Base-by-base conservation (phyloP, 1,140 invertebrate species). In the Magallana angulata region DNA sequence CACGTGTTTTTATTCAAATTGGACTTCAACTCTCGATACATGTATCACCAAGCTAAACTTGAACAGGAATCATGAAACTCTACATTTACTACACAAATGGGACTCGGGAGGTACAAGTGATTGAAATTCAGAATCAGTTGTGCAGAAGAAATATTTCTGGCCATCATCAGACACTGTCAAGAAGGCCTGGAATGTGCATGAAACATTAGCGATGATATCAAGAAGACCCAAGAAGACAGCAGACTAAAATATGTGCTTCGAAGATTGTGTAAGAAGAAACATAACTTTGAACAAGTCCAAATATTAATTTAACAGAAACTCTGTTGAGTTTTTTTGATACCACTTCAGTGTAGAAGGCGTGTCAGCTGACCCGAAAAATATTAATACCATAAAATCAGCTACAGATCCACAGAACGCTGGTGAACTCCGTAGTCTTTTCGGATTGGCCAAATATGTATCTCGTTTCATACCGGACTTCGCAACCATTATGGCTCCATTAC, bases 41-140 rank as follows among this genome's bases (percentile, higher is more conserved):
- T 91, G 48, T 90, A 85, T 57, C 88, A 90, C 59, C 88, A n/a
- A n/a, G n/a, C 85, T 4, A 85, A 91, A 57, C 71, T 90, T 0
- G 11, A 48, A 60, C 48, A 59, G 76, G 80, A 89, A 5, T 87
- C 86, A 24, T 57, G 91, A 71, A 48, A 64, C n/a, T 82, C 90
- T 11, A 90, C 86, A 2, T 90, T 90, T 76, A 64, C 85, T 6
- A 89, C 88, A 12, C n/a, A 91, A 60, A 18, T 82, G 16, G 91
- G 90, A 8, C 59, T 91, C 6, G 64, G 80, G 9, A 60, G 89
- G 68, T 92, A 83, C 62, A 90, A 89, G 68, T 12, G 88, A 4
- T 68, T 90, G 1, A 91, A 82, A 30, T 92, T 90, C 83, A 87
- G 89, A 12, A 87, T 89, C 18, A 85, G 30, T n/a, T 87, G 60